Percentiles rank a stretch among this genome's conserved stretches.
phyloP scores from a whole-genome alignment of 2,888 invertebrate genomes.

The Sturmia bella region DNA sequence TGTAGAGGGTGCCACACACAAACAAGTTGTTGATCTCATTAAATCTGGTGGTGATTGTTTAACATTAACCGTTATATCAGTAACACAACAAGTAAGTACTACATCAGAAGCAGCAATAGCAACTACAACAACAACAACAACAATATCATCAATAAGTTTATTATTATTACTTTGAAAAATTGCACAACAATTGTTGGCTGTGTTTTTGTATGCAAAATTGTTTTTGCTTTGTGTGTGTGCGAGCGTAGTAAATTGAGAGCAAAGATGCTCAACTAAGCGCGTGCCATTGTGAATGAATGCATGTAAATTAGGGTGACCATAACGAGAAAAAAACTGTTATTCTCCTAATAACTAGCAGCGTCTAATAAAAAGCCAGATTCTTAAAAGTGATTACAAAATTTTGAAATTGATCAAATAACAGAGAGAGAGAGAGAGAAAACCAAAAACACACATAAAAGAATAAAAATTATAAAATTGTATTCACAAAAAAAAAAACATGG shows the following conservation, averaged over 20 bases:
- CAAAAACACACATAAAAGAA: no score
- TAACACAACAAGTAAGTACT: constrained; percentile 90
- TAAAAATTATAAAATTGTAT: no score
- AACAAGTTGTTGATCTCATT: constrained; percentile 99
- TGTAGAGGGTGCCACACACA: constrained; percentile 99
- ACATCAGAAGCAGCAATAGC: background rate
- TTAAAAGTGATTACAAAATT: no score
- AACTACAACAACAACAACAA: background rate
- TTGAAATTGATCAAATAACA: no score
- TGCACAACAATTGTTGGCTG: constrained; percentile 7
- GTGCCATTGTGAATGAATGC: background rate
- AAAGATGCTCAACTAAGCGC: constrained; percentile 7
- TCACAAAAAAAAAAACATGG: no score
- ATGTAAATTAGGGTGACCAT: no score
- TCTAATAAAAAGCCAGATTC: no score
- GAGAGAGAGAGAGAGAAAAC: no score
- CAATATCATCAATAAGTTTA: background rate
- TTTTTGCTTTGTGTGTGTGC: background rate
- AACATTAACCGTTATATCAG: constrained; percentile 97
- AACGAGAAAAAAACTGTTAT: no score
- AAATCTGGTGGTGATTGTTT: constrained; percentile 99
- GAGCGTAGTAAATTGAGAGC: constrained; percentile 3
- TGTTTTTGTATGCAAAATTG: background rate
- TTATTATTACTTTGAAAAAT: constrained; percentile 1
- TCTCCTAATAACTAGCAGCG: no score